Evolutionary conservation across 2,113 vertebrate genomes (phyloP), one percentile per base, ranked within the genome.

Genomic region (Bettongia penicillata): DNA sequence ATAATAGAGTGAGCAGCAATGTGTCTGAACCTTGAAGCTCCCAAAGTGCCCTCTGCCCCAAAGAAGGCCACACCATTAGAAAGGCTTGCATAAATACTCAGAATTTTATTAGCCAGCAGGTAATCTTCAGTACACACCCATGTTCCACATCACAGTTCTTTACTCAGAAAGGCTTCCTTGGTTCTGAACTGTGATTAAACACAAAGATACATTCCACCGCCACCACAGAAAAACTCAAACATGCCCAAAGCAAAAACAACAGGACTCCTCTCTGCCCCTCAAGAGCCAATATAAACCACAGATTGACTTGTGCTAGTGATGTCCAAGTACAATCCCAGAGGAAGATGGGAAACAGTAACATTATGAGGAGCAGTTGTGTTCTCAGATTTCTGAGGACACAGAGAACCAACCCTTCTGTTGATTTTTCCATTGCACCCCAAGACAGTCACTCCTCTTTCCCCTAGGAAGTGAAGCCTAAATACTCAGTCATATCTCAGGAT

Each of bases 281-380:
- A 0, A 9, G 61, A n/a, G n/a, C 61, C 37, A 7, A 5, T 1
- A 5, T n/a, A 1, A 19, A n/a, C 12, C 1, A 14, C 61, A 19
- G 37, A 14, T 5, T 19, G 31, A n/a, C 61, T 16, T 22, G 14
- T n/a, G 12, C 61, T 6, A n/a, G 61, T 6, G 68, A 77, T 6
- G 16, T 12, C 57, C 28, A 4, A 57, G 57, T 26, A 26, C 61
- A 14, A 68, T 16, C 61, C 12, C 61, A 68, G 57, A 68, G 6
- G 7, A 26, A 55, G 25, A 68, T 4, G 68, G 16, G 37, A 19
- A 19, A n/a, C 68, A 77, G 57, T 12, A 37, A 31, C 57, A 31
- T 37, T 61, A 19, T 12, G 61, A 19, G 12, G 61, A 3, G 28
- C 28, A 26, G 25, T 26, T 12, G 28, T 37, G 28, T 61, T 14